These are phyloP conservation scores for Stictocephala bisonia DNA, from an alignment of 2,888 invertebrate genomes.

Conservation along the genomic window DNA sequence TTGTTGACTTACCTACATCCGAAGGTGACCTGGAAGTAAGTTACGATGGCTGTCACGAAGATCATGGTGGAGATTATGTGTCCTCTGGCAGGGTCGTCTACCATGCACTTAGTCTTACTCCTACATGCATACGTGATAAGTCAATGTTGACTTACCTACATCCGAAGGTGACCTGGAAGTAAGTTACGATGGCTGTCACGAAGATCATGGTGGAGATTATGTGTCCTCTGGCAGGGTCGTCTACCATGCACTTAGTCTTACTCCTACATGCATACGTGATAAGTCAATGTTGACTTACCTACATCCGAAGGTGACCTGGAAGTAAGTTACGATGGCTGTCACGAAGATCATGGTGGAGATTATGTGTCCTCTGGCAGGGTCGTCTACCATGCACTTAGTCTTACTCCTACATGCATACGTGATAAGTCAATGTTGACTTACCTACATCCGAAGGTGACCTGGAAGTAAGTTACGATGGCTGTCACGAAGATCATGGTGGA, in stretches of 20 bases:
- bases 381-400: slow-evolving; percentile 81
- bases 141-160: slow-evolving; percentile 71
- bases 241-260: slow-evolving; percentile 81
- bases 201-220: slow-evolving; percentile 87
- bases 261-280: too few species aligned
- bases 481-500: slow-evolving; percentile 87
- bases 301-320: slow-evolving; percentile 81
- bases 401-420: too few species aligned
- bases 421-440: too few species aligned
- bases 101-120: too few species aligned
- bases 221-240: slow-evolving; percentile 78
- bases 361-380: slow-evolving; percentile 79
- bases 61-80: slow-evolving; percentile 86
- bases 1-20: slow-evolving; percentile 74
- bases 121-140: too few species aligned
- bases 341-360: slow-evolving; percentile 87
- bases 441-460: slow-evolving; percentile 79
- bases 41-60: slow-evolving; percentile 83
- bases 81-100: slow-evolving; percentile 77
- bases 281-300: too few species aligned
- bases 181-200: slow-evolving; percentile 82
- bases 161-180: slow-evolving; percentile 79
- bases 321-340: slow-evolving; percentile 80
- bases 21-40: slow-evolving; percentile 78
- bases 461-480: slow-evolving; percentile 80